Base-by-base conservation (phyloP, 2,797 vertebrate genomes). In the Acrocephalus scirpaceus region DNA sequence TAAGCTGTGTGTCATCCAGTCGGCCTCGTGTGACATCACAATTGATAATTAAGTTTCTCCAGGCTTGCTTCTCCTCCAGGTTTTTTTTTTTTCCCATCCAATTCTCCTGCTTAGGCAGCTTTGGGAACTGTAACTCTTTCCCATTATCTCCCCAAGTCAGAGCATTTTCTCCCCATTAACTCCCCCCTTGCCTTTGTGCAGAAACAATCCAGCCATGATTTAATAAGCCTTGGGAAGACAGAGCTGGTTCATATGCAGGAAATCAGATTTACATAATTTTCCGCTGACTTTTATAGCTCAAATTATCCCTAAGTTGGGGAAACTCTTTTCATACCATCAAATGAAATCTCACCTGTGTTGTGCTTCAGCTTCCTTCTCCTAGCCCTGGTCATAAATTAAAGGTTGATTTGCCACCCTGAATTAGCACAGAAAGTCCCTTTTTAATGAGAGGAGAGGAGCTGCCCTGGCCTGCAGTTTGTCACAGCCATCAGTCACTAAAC, bases 251-350 rank as follows among this genome's bases (percentile, higher is more conserved):
- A 50, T 81, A 70, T 34, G 94, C 94, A 97, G 95, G 86, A 97
- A 98, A 98, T 97, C 97, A 97, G 97, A 98, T 98, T 97, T 97
- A 84, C 97, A 97, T 98, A 97, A 98, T 98, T 98, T 98, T 97
- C 96, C 78, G 54, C 96, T 97, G 60, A 50, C 94, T 97, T 97
- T 98, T 97, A 96, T 82, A 77, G 93, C 83, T 95, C 78, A 94
- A 92, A 97, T 97, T 96, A 97, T 93, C 95, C 96, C 84, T 93
- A 93, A 92, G 60, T 97, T 96, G 96, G 89, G 88, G 96, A 92
- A 97, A 97, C 84, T 91, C 93, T 97, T 97, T 97, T 96, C 97
- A 95, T 95, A 67, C 53, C 95, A 92, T 97, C 88, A 97, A 96
- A 97, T 96, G 87, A 97, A 98, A 96, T 47, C 84, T 91, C 96